phyloP scores from a whole-genome alignment of 2,113 vertebrate genomes.

The Podilymbus podiceps region DNA sequence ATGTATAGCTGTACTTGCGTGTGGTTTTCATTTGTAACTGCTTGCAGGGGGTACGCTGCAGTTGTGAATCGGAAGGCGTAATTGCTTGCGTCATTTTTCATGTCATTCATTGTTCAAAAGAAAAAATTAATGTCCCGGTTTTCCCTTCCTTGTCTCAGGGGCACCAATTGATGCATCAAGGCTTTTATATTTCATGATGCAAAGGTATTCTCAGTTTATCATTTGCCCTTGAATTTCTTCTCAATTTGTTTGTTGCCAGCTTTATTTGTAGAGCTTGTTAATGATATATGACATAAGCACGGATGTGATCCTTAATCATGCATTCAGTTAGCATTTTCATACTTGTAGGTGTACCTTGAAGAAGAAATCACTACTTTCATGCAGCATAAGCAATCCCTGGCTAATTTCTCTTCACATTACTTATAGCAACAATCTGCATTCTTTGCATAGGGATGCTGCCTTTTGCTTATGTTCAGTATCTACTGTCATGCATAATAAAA shows the following conservation, averaged over 20 bases:
- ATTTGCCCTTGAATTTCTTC: not conserved
- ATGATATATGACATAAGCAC: not conserved
- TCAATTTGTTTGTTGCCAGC: not conserved
- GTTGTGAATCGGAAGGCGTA: not conserved
- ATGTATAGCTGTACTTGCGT: not conserved
- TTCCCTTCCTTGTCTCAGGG: not conserved
- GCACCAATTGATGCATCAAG: not conserved
- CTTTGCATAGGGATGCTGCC: not conserved
- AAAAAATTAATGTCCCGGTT: not conserved
- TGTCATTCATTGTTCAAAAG: not conserved
- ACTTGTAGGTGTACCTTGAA: not conserved
- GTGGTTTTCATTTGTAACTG: not conserved
- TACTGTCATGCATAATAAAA: not conserved
- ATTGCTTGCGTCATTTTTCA: not conserved
- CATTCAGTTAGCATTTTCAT: not conserved
- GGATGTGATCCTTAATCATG: not conserved
- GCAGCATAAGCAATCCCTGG: not conserved
- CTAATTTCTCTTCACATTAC: not conserved
- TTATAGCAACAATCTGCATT: not conserved
- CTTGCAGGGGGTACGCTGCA: not conserved
- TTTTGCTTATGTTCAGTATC: not conserved
- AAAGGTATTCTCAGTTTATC: not conserved
- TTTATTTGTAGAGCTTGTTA: not conserved
- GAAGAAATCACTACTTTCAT: constrained; percentile 4
- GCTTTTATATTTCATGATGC: not conserved